These are phyloP conservation scores for Ctenomys sociabilis DNA, from an alignment of 2,113 vertebrate species.

Conservation along the genomic window DNA sequence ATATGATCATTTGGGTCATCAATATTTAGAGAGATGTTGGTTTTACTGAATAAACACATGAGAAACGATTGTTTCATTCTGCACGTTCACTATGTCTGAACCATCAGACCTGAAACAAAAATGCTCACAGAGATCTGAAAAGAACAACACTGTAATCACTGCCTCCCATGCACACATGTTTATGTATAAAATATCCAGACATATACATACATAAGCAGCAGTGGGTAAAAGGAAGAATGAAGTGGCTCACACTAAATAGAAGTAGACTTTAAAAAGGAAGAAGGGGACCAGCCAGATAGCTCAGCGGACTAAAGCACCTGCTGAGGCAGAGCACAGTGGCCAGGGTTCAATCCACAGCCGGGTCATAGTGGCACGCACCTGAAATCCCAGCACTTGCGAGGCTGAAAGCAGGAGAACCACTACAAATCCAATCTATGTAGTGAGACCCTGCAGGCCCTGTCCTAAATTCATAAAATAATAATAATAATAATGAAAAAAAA, in stretches of 20 bases:
- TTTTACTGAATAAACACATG: slow-evolving; percentile 52
- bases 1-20: not conserved
- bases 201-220: not conserved
- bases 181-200: not conserved
- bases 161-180: no score
- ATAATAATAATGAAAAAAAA: no score
- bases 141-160: not conserved
- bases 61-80: slow-evolving; percentile 26
- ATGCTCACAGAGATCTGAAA: not conserved
- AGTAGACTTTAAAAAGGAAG: not conserved
- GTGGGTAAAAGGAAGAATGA: not conserved
- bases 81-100: not conserved
- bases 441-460: no score
- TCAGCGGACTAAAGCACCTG: no score
- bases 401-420: no score
- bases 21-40: slow-evolving; percentile 29
- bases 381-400: no score
- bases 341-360: no score
- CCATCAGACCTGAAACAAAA: not conserved
- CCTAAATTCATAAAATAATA: no score
- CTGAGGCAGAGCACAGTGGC: no score
- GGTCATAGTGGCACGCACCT: no score
- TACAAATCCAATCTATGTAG: no score
- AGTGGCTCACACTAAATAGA: not conserved
- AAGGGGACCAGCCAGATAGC: no score